Evolutionary conservation across 2,888 invertebrate genomes (phyloP).

Genomic region (Cyrtodaria siliqua): DNA sequence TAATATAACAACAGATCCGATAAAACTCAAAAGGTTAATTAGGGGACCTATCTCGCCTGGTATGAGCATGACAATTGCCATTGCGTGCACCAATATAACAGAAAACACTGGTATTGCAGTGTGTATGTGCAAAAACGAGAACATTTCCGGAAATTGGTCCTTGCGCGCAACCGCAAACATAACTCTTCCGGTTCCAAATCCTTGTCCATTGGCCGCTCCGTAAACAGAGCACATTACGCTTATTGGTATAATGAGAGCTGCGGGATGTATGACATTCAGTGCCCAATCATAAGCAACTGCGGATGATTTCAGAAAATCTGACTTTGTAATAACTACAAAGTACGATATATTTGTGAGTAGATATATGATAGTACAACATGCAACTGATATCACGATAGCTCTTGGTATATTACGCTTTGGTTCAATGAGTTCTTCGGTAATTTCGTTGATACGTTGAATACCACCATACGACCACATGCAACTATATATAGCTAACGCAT

Average conservation of each 20-base stretch:
- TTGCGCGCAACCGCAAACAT: conserved; percentile 53
- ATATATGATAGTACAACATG: conserved; percentile 41
- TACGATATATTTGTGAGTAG: conserved; percentile 46
- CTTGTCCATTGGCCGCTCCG: conserved; percentile 35
- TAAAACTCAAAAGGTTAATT: conserved; percentile 20
- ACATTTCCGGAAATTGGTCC: conserved; percentile 50
- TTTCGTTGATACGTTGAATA: conserved; percentile 30
- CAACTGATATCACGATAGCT: conserved; percentile 40
- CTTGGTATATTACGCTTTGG: conserved; percentile 43
- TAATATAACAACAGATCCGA: not conserved
- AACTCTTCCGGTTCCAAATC: conserved; percentile 34
- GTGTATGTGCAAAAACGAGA: conserved; percentile 40
- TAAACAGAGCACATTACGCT: conserved; percentile 44
- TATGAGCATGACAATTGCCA: conserved; percentile 15
- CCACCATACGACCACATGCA: conserved; percentile 50
- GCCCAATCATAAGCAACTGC: conserved; percentile 54
- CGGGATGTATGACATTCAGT: conserved; percentile 25
- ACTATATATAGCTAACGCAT: conserved; percentile 39
- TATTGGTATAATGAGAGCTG: conserved; percentile 38
- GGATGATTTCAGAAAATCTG: conserved; percentile 29
- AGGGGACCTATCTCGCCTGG: conserved; percentile 17
- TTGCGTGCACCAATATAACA: not conserved
- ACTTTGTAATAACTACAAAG: conserved; percentile 32
- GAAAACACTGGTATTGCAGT: conserved; percentile 40
- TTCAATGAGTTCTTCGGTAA: conserved; percentile 50